These are phyloP conservation scores for Pantala flavescens DNA, from an alignment of 1,140 invertebrate species.

Conservation along the genomic window DNA sequence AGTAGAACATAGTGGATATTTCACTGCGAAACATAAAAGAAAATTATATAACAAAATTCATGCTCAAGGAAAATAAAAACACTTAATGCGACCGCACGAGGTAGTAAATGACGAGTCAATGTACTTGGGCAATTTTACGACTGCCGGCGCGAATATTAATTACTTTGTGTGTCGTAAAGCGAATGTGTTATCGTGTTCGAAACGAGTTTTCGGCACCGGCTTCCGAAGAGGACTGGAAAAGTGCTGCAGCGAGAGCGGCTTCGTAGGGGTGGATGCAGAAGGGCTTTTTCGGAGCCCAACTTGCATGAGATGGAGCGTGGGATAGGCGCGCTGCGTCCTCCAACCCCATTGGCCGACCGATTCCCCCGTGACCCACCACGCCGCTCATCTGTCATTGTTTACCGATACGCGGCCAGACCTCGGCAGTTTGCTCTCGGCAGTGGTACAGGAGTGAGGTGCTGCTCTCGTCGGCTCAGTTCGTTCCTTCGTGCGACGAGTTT, in stretches of 20 bases:
- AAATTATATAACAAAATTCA: too few species aligned
- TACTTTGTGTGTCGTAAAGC: too few species aligned
- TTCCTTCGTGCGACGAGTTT: too few species aligned
- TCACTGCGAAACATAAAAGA: too few species aligned
- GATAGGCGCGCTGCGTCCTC: slow-evolving; percentile 11
- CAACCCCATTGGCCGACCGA: background rate
- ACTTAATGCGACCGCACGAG: too few species aligned
- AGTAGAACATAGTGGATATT: too few species aligned
- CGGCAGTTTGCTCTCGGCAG: background rate
- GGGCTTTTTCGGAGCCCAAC: slow-evolving; percentile 2
- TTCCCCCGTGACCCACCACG: background rate
- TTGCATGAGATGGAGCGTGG: slow-evolving; percentile 15
- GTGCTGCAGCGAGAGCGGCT: slow-evolving; percentile 10
- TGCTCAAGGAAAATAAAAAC: too few species aligned
- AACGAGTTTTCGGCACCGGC: background rate
- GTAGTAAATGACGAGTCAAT: too few species aligned
- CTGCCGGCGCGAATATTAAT: too few species aligned
- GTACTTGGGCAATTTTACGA: too few species aligned
- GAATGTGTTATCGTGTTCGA: too few species aligned
- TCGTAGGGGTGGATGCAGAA: background rate
- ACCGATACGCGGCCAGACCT: background rate
- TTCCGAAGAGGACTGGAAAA: background rate
- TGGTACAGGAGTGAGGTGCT: background rate
- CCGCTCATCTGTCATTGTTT: slow-evolving; percentile 8
- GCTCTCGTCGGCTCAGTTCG: too few species aligned